phyloP scores from a whole-genome alignment of 2,888 invertebrate genomes.

The Ormyrus rosae region DNA sequence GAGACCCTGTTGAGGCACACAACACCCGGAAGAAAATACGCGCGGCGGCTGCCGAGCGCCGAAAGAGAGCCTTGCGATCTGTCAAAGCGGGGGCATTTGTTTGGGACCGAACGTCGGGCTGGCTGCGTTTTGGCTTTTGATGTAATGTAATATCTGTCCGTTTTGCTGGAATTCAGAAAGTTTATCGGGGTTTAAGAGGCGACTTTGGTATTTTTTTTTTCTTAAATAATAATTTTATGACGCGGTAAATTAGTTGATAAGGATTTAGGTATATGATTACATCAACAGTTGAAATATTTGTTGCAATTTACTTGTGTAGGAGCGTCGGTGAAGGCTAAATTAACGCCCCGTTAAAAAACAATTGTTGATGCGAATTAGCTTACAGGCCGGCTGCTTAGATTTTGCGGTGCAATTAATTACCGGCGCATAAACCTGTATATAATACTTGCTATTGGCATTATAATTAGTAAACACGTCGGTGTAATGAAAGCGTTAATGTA shows the following conservation, averaged over 20 bases:
- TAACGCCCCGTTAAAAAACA: no score
- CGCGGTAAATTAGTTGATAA: no score
- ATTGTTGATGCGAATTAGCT: no score
- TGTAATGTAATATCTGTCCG: conserved; percentile 15
- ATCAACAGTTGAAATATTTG: no score
- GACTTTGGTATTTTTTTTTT: no score
- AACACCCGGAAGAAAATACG: conserved; percentile 57
- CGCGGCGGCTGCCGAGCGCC: conserved; percentile 25
- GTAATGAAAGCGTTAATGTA: conserved; percentile 31
- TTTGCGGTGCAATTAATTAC: neutral
- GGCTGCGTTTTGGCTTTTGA: neutral
- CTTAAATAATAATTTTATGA: no score
- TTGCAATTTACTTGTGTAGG: no score
- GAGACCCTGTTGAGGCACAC: conserved; percentile 43
- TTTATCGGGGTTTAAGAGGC: neutral
- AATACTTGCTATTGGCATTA: neutral
- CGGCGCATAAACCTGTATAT: neutral
- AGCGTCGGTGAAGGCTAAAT: no score
- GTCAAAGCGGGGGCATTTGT: conserved; percentile 31
- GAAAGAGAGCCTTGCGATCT: conserved; percentile 19
- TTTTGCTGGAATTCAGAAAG: conserved; percentile 6
- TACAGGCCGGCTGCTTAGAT: no score
- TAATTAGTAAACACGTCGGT: neutral
- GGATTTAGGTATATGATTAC: no score
- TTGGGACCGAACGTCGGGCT: neutral